phyloP scores from a whole-genome alignment of 2,113 vertebrate genomes.

The Toxotes jaculatrix region DNA sequence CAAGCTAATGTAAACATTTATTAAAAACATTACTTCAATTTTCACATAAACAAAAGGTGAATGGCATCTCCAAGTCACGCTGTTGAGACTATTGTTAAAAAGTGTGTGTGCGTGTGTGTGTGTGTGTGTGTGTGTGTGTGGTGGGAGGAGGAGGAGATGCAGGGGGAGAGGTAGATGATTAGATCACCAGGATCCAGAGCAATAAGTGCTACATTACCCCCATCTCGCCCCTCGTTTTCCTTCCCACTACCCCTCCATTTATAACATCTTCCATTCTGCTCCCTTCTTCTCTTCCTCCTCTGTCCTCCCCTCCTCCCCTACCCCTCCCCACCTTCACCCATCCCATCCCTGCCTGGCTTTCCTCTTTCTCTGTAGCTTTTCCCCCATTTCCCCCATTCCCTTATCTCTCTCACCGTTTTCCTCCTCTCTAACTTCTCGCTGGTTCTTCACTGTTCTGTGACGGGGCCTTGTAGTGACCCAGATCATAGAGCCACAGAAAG shows the following conservation, averaged over 20 bases:
- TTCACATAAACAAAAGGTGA: background rate
- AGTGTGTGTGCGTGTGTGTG: constrained; percentile 8
- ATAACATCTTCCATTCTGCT: constrained; percentile 62
- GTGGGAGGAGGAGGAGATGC: constrained; percentile 16
- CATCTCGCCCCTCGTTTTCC: constrained; percentile 53
- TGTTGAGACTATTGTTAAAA: constrained; percentile 33
- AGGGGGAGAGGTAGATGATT: constrained; percentile 60
- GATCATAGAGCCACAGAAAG: constrained; percentile 69
- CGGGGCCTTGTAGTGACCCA: constrained; percentile 74
- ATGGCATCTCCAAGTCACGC: constrained; percentile 4
- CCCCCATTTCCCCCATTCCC: constrained; percentile 28
- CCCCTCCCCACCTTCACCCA: background rate
- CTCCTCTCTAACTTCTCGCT: constrained; percentile 27
- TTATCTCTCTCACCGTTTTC: constrained; percentile 6
- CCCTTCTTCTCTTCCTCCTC: constrained; percentile 42
- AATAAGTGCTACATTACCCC: constrained; percentile 72
- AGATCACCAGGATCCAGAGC: constrained; percentile 71
- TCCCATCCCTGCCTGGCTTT: background rate
- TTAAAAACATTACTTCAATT: background rate
- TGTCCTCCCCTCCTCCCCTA: constrained; percentile 17
- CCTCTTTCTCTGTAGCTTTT: constrained; percentile 18
- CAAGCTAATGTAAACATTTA: background rate
- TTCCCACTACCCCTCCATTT: constrained; percentile 60
- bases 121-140: constrained; percentile 6
- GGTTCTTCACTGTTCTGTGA: constrained; percentile 50